Evolutionary conservation across 2,888 invertebrate genomes (phyloP), one percentile per base, ranked within the genome.

Genomic region (Tetheella fluctuosa): DNA sequence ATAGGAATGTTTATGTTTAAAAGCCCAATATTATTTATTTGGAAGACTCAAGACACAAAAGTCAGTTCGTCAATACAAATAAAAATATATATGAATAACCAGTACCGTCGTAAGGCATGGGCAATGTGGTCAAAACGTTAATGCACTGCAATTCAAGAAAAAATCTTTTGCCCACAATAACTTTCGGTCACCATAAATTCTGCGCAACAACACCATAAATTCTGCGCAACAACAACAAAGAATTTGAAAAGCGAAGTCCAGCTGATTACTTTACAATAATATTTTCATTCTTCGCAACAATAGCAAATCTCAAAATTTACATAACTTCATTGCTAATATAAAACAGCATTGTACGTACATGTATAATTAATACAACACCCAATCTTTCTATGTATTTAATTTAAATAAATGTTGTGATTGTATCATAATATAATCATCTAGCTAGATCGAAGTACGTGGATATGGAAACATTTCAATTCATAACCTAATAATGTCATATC

Each of bases 1-100:
- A 48, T 6, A 48, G 48, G 48, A 48, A 48, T 48, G 48, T 48
- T 20, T 48, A 48, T 48, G 48, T 48, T 20, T 48, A 17, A 17
- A 48, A 48, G 17, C 0, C 5, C 72, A n/a, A n/a, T n/a, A 68
- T 68, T 64, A 76, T 80, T 65, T 74, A 68, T 62, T 64, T 77
- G 83, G 81, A 83, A 83, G 83, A 83, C 77, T 70, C 69, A 67
- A 74, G 67, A 77, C 63, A 75, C 13, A 34, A 30, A 62, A 54
- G 42, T 42, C 63, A 42, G 58, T 63, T 63, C 54, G 57, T 60
- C 53, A 58, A 64, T 20, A 8, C 2, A 48, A 20, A 10, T 48
- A 20, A 20, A 17, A 48, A 20, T n/a, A 48, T 20, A 48, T 20
- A 20, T 42, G 2, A 17, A 42, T n/a, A 17, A 17, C 48, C 48